These are phyloP conservation scores for Heliconius erato DNA, from an alignment of 2,888 invertebrate genomes.

Conservation along the genomic window DNA sequence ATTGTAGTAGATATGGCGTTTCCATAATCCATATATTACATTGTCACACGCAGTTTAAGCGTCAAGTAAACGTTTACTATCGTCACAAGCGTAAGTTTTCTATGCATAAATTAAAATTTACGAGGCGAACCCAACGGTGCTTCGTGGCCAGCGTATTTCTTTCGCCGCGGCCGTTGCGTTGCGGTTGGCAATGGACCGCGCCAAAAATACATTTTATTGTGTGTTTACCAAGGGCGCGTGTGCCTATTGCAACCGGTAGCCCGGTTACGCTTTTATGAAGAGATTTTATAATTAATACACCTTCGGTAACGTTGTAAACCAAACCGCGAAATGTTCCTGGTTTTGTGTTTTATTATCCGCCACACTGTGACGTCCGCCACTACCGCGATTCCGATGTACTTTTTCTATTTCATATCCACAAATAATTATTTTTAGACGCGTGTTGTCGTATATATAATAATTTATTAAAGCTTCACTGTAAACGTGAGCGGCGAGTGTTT, in stretches of 20 bases:
- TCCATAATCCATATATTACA: not conserved
- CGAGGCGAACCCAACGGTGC: constrained; percentile 62
- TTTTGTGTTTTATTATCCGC: constrained; percentile 58
- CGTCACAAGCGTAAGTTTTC: constrained; percentile 58
- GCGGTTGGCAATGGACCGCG: constrained; percentile 80
- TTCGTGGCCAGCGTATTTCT: constrained; percentile 67
- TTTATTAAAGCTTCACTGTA: constrained; percentile 44
- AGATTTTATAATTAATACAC: constrained; percentile 74
- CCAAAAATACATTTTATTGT: constrained; percentile 84
- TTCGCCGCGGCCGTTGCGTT: constrained; percentile 75
- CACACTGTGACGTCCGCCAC: constrained; percentile 46
- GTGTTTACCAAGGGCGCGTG: constrained; percentile 78
- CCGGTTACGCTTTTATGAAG: constrained; percentile 64
- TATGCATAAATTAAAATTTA: constrained; percentile 65
- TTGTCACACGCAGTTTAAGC: constrained; percentile 3
- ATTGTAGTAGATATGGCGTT: no score
- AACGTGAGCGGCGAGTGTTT: constrained; percentile 48
- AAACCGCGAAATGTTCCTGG: constrained; percentile 69
- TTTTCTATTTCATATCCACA: constrained; percentile 43
- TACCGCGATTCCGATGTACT: constrained; percentile 35
- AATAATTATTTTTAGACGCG: constrained; percentile 45
- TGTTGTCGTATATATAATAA: constrained; percentile 48
- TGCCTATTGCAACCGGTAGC: constrained; percentile 57
- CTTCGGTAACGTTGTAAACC: constrained; percentile 64
- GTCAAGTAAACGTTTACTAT: constrained; percentile 59